Percentiles rank a stretch among this genome's conserved stretches.
These are phyloP conservation scores for Cenopis cana DNA, from an alignment of 2,888 invertebrate species.

Conservation along the genomic window DNA sequence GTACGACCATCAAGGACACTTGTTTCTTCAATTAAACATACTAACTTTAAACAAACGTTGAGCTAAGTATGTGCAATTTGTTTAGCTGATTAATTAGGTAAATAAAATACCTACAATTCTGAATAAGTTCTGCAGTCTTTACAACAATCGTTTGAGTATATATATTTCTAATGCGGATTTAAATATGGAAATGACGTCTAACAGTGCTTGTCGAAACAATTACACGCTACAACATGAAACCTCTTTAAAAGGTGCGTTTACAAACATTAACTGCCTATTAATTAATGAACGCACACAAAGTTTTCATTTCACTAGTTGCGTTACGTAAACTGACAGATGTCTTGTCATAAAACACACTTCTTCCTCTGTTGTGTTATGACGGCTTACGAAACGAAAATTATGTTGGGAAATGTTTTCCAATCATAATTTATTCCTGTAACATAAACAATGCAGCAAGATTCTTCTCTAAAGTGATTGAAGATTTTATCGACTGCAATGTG, in stretches of 20 bases:
- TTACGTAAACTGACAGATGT: constrained; percentile 38
- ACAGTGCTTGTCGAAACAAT: background rate
- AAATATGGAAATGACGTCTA: background rate
- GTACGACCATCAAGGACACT: too few species aligned
- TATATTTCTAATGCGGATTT: background rate
- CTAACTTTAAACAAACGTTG: too few species aligned
- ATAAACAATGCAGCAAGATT: background rate
- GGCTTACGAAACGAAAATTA: constrained; percentile 13
- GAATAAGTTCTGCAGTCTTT: background rate
- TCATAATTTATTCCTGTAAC: background rate
- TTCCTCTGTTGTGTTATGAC: constrained; percentile 31
- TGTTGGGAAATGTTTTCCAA: constrained; percentile 10
- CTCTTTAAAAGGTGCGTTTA: background rate
- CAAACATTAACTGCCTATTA: constrained; percentile 7
- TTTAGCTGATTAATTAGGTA: too few species aligned
- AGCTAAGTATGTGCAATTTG: too few species aligned
- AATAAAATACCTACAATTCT: background rate
- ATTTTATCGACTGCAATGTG: background rate
- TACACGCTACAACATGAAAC: constrained; percentile 1
- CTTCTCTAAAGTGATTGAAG: background rate
- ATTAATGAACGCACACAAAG: constrained; percentile 15
- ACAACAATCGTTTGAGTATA: background rate
- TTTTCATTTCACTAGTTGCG: constrained; percentile 6
- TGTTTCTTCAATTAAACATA: too few species aligned
- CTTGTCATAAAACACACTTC: constrained; percentile 34